A percentile compares a stretch with the other conserved stretches of the same genome.
phyloP scores from a whole-genome alignment of 2,113 vertebrate genomes.

The Mystacornis crossleyi region DNA sequence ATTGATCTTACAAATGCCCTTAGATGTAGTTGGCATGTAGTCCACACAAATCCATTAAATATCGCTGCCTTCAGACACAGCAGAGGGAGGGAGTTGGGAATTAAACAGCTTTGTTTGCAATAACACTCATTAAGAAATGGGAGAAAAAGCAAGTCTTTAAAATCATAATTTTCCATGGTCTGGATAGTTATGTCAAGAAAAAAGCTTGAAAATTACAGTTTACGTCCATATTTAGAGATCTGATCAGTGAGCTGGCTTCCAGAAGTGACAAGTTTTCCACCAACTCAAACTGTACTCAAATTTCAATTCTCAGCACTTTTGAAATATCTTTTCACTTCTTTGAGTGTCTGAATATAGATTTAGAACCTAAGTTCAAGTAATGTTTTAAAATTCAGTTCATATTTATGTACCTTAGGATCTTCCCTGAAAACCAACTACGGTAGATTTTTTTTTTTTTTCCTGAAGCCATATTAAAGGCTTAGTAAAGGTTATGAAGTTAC shows the following conservation, averaged over 20 bases:
- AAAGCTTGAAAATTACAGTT: neutral
- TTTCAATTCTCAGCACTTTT: neutral
- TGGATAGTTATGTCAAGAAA: neutral
- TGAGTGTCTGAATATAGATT: neutral
- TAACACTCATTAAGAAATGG: neutral
- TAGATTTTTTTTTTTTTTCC: neutral
- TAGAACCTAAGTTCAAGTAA: neutral
- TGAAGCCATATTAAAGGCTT: neutral
- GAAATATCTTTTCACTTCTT: neutral
- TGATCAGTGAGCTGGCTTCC: neutral
- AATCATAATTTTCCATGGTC: neutral
- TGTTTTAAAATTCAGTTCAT: conserved; percentile 11
- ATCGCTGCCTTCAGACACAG: neutral
- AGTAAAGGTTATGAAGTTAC: conserved; percentile 18
- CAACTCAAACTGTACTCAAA: neutral
- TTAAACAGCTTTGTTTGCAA: neutral
- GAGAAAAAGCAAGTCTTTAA: neutral
- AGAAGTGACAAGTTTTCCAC: neutral
- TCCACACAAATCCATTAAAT: neutral
- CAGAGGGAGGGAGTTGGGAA: neutral
- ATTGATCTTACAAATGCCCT: neutral
- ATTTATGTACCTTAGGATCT: neutral
- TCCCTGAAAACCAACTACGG: neutral
- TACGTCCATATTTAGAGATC: neutral
- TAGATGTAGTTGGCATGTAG: neutral